Percentiles rank a stretch among this genome's conserved stretches.
Conservation (phyloP, 2,888 invertebrate genomes). For the Hyles lineata region DNA sequence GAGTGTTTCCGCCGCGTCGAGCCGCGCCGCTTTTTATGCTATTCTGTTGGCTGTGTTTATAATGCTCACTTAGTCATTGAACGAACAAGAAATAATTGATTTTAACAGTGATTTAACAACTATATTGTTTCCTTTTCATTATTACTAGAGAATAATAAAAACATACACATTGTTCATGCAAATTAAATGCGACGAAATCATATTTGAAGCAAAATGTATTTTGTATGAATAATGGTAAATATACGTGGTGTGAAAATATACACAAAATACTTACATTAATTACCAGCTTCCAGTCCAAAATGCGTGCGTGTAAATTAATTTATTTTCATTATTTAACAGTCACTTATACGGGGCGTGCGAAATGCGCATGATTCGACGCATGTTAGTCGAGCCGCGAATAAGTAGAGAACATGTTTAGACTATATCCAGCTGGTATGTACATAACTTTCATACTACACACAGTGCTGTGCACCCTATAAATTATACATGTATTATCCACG, state of each 20-base stretch:
- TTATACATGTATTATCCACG: constrained; percentile 20
- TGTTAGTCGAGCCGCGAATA: constrained; percentile 30
- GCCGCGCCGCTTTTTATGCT: constrained; percentile 59
- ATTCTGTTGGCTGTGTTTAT: constrained; percentile 50
- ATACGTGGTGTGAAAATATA: background rate
- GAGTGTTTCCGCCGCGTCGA: constrained; percentile 76
- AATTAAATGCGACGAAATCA: background rate
- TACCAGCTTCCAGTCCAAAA: constrained; percentile 47
- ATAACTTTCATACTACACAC: constrained; percentile 5
- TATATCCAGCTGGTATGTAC: constrained; percentile 16
- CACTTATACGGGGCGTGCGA: constrained; percentile 51
- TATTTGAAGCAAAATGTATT: background rate
- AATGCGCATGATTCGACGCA: constrained; percentile 35
- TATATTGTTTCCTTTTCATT: background rate
- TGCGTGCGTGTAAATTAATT: constrained; percentile 61
- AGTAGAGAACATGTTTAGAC: constrained; percentile 28
- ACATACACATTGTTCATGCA: background rate
- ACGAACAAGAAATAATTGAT: constrained; percentile 31
- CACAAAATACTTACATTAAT: constrained; percentile 50
- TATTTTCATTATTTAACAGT: constrained; percentile 45
- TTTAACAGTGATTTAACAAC: background rate
- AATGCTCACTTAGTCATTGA: constrained; percentile 37
- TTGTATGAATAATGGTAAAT: background rate
- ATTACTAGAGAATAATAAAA: background rate
- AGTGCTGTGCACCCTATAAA: background rate